Base-by-base conservation (phyloP, 2,797 vertebrate genomes). In the Etheostoma perlongum region DNA sequence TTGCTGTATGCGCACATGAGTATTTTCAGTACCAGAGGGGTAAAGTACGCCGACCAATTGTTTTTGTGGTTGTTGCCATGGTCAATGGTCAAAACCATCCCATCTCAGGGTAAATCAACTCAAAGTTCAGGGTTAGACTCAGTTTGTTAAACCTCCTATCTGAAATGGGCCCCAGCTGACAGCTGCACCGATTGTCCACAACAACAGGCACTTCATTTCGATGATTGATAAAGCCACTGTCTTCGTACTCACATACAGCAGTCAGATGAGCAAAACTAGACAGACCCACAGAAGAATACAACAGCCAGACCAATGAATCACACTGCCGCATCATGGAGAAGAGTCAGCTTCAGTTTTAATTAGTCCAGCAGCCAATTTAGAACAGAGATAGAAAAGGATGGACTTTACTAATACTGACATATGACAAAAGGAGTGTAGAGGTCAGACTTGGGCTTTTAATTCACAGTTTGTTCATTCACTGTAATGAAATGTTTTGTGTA, bases 271-370 rank as follows among this genome's bases (percentile, higher is more conserved):
- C 44, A 53, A 59, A 61, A 42, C 23, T 23, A 25, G 19, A 67
- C 16, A 54, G 55, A 62, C 12, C 5, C 4, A 58, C 51, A 68
- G 27, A 70, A 53, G 13, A 85, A 78, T 23, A 60, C n/a, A 77
- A 53, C 49, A 72, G 48, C 25, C 49, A 75, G 65, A 72, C 51
- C 76, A 90, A 91, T 85, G 58, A 92, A 85, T 83, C 81, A 90
- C 72, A 87, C 75, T 64, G 73, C 64, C 72, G 55, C 66, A 57
- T 54, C 40, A 79, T 69, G 63, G 78, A 81, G 79, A 91, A 87
- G 84, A 91, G 67, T 90, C 82, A 88, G 75, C 87, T 88, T 91
- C 83, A 82, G 65, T 83, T 94, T 93, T 93, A 93, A 93, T 93
- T 85, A 92, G 84, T 91, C 87, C 85, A 87, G 88, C 77, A 92